These are phyloP conservation scores for Otus scops DNA, from an alignment of 2,797 vertebrate species.

Conservation along the genomic window DNA sequence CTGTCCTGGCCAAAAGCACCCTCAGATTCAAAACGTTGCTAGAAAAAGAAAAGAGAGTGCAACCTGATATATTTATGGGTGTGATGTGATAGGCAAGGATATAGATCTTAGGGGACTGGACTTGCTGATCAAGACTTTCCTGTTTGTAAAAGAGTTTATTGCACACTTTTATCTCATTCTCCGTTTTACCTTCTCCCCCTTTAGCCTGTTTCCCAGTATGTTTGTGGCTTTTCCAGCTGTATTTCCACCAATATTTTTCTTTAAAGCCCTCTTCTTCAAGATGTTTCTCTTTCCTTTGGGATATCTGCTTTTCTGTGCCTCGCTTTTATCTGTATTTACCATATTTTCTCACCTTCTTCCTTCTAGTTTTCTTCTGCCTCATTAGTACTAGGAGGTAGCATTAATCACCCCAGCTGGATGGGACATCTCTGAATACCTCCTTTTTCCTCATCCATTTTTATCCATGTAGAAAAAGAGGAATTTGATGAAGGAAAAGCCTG, in stretches of 20 bases:
- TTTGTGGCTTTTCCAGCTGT: too few species aligned
- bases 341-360: too few species aligned
- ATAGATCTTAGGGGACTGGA: fast-evolving
- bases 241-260: neutral
- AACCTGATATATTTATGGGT: fast-evolving
- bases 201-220: fast-evolving
- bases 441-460: neutral
- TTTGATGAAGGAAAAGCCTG: too few species aligned
- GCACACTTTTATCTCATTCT: fast-evolving
- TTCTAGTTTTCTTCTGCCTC: neutral
- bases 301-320: too few species aligned
- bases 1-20: neutral
- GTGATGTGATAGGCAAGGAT: fast-evolving
- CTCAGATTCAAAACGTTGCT: neutral
- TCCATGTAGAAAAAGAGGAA: too few species aligned
- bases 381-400: neutral
- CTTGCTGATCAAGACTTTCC: neutral
- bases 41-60: neutral
- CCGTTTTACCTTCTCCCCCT: neutral
- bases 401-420: neutral
- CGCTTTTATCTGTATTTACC: neutral
- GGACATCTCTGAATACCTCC: too few species aligned
- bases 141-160: neutral
- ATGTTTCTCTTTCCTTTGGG: too few species aligned
- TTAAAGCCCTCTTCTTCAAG: neutral